Conservation (phyloP, 2,113 vertebrate species). For the Percopsis transmontana region DNA sequence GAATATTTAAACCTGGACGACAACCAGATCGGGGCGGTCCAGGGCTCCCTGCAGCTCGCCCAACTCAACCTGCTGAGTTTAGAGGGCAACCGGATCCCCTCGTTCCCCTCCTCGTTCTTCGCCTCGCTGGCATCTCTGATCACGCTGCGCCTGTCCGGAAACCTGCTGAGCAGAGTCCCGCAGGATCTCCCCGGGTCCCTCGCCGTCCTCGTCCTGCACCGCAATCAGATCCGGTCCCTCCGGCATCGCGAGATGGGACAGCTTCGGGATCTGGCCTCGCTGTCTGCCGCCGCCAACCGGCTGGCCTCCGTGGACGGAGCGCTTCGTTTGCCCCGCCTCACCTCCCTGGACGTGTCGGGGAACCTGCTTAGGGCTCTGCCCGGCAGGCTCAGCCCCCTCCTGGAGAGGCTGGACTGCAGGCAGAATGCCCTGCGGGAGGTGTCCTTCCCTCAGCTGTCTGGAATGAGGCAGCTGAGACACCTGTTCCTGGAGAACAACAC, state of each 20-base stretch:
- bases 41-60: conserved; percentile 70
- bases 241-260: conserved; percentile 75
- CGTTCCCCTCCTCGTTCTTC: conserved; percentile 72
- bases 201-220: conserved; percentile 79
- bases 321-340: conserved; percentile 79
- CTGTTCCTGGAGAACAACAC: conserved; percentile 84
- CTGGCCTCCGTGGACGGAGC: conserved; percentile 77
- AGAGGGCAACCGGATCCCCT: conserved; percentile 76
- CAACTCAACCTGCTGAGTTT: conserved; percentile 74
- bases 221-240: conserved; percentile 77
- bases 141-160: conserved; percentile 79
- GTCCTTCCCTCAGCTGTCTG: conserved; percentile 73
- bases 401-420: conserved; percentile 84
- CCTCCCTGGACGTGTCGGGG: conserved; percentile 76
- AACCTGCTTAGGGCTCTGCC: conserved; percentile 79
- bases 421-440: conserved; percentile 79
- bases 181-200: conserved; percentile 77
- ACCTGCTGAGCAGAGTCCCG: conserved; percentile 77
- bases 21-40: conserved; percentile 74
- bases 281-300: conserved; percentile 80
- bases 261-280: conserved; percentile 75
- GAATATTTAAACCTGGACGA: conserved; percentile 76
- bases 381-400: conserved; percentile 62
- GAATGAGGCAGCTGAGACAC: conserved; percentile 79
- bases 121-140: conserved; percentile 68